Evolutionary conservation across 2,888 invertebrate species (phyloP).

Genomic region (Limnephilus lunatus): DNA sequence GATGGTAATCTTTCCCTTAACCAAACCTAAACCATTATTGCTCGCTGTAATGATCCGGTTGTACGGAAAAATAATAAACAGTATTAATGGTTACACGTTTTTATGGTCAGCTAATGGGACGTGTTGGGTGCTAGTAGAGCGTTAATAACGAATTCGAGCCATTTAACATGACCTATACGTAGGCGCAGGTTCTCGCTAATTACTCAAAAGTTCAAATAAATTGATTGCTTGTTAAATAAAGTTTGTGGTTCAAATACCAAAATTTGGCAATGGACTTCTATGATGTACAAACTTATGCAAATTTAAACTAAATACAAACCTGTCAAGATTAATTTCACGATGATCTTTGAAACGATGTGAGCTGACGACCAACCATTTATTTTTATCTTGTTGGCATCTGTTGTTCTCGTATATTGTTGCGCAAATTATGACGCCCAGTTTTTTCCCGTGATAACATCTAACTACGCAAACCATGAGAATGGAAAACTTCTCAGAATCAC

Average conservation of each 20-base stretch:
- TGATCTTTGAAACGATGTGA: not conserved
- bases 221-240: not conserved
- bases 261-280: not conserved
- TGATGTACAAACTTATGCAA: not conserved
- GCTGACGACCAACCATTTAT: not conserved
- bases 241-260: not conserved
- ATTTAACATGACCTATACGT: not conserved
- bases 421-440: too few relatives aligned
- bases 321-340: not conserved
- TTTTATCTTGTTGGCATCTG: too few relatives aligned
- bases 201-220: not conserved
- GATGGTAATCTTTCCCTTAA: conserved; percentile 2
- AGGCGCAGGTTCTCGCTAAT: not conserved
- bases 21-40: not conserved
- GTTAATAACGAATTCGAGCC: not conserved
- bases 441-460: too few relatives aligned
- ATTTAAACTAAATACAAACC: not conserved
- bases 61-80: not conserved
- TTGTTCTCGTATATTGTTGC: too few relatives aligned
- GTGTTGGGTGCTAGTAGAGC: not conserved
- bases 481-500: too few relatives aligned
- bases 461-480: too few relatives aligned
- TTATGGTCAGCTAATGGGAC: not conserved
- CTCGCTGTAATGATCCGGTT: not conserved
- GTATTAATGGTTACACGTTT: not conserved